These are phyloP conservation scores for Propithecus coquereli DNA, from an alignment of 2,113 vertebrate genomes.

Conservation along the genomic window DNA sequence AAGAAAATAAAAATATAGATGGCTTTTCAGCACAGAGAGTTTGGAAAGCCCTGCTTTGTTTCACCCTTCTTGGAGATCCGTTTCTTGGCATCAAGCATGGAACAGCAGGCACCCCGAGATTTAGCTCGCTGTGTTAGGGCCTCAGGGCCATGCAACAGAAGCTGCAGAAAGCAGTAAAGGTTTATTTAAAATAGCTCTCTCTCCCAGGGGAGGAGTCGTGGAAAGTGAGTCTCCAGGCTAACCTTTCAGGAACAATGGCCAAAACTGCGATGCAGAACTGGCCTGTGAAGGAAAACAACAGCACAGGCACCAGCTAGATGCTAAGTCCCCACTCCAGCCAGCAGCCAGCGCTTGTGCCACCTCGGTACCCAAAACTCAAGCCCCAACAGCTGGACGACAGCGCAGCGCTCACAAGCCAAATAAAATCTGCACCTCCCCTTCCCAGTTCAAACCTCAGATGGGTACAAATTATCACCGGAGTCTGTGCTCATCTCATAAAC, in stretches of 20 bases:
- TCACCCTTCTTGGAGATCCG: neutral
- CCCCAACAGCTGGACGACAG: too few species aligned
- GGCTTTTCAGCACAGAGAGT: neutral
- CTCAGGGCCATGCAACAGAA: neutral
- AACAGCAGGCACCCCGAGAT: neutral
- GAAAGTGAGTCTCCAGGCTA: neutral
- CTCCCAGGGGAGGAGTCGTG: neutral
- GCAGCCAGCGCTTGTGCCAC: accelerated
- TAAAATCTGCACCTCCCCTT: too few species aligned
- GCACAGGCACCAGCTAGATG: accelerated
- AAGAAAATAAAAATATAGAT: neutral
- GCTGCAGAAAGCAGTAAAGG: neutral
- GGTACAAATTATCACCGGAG: neutral
- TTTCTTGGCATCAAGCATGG: neutral
- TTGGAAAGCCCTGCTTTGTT: neutral
- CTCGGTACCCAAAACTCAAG: neutral
- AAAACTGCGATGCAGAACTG: neutral
- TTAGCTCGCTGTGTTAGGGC: neutral
- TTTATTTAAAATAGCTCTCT: neutral
- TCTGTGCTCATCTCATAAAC: neutral
- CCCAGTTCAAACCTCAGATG: neutral
- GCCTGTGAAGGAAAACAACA: neutral
- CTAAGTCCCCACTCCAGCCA: neutral
- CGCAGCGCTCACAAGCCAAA: too few species aligned
- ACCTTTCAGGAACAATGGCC: neutral